Conservation (phyloP, 1,140 invertebrate species). For the Dreissena polymorpha region DNA sequence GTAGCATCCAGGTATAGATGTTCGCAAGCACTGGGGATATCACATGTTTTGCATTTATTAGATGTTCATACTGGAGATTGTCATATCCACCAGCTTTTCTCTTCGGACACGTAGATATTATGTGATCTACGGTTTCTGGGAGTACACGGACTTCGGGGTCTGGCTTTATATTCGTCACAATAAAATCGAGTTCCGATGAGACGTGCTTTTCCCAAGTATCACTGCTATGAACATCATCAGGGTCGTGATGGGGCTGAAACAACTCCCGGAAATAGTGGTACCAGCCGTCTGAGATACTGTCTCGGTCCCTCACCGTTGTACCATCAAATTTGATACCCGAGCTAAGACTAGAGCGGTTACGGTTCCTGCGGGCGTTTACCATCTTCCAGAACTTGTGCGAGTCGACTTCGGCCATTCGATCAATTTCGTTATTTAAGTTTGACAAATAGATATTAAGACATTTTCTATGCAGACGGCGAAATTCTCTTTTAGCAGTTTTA, state of each 20-base stretch:
- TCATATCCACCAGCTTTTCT: conserved; percentile 20
- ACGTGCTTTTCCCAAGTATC: background rate
- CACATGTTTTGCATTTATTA: background rate
- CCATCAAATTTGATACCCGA: conserved; percentile 22
- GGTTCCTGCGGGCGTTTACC: background rate
- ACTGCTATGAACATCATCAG: background rate
- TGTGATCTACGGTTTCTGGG: background rate
- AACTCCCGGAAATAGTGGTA: conserved; percentile 11
- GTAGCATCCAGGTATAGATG: conserved; percentile 11
- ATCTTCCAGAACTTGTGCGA: conserved; percentile 5
- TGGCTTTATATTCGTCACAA: background rate
- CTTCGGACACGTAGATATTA: background rate
- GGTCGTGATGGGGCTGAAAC: background rate
- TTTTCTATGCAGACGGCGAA: conserved; percentile 19
- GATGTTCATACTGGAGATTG: conserved; percentile 23
- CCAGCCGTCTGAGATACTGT: conserved; percentile 3
- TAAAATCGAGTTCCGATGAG: background rate
- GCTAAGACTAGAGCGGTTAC: background rate
- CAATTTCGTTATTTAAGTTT: background rate
- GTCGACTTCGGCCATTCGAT: conserved; percentile 10
- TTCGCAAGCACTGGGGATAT: background rate
- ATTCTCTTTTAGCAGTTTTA: conserved; percentile 15
- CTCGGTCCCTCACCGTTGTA: background rate
- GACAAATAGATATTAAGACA: background rate
- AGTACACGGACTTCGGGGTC: background rate